Base-by-base conservation (phyloP, 2,888 invertebrate species). In the Orthosia gracilis region DNA sequence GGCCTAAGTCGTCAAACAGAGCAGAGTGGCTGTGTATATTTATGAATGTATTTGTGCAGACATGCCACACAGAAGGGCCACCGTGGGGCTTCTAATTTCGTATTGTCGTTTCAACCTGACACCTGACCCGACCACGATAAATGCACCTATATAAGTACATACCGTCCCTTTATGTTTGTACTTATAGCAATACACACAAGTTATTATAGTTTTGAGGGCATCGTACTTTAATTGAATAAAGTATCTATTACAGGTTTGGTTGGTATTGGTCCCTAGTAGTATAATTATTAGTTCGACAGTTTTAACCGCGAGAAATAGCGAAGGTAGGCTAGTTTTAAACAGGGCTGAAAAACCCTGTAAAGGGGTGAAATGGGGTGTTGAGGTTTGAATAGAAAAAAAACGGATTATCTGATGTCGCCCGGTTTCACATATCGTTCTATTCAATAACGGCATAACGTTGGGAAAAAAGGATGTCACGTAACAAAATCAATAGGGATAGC, bases 81-180 rank as follows among this genome's bases (percentile, higher is more conserved):
- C 31, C 26, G 45, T 45, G 23, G 59, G 72, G 76, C 45, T 61
- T 77, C 76, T 76, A 72, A 76, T 76, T 78, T 78, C 78, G 67
- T 61, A 64, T 58, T 71, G 58, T 61, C 54, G 59, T 55, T 78
- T 61, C 61, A 65, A 78, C 52, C 45, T 65, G 76, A 65, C 72
- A 78, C 59, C 72, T 77, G 72, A 61, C 54, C 26, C 61, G 26
- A 61, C 57, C 21, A 70, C 31, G 31, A 21, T 61, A 9, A 59
- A 59, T 59, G 31, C 59, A 67, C 26, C 40, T 54, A 50, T 65
- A 15, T 40, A 54, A 3, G 5, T 47, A 45, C 3, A 4, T 40
- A 55, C 3, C 9, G 13, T 11, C 18, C 9, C 21, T 45, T 31
- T 40, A 23, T 4, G 11, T 40, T 55, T 23, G 11, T 23, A 55